Conservation (phyloP, 2,888 invertebrate genomes). For the Ephialtes manifestator region DNA sequence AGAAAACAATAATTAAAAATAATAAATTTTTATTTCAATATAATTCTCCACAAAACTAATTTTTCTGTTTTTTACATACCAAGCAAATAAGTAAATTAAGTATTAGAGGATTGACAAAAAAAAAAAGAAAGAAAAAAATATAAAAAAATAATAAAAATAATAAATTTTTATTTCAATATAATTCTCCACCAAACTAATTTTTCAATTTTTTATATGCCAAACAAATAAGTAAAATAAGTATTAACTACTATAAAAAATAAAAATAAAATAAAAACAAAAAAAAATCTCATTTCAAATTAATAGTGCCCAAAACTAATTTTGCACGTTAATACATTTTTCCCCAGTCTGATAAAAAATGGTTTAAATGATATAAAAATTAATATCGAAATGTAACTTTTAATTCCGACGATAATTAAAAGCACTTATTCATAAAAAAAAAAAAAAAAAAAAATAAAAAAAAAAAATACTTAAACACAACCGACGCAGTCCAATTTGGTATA, state of each 20-base stretch:
- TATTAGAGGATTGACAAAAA: not conserved
- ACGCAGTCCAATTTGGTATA: not conserved
- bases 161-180: not conserved
- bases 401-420: constrained; percentile 22
- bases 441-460: too few species aligned
- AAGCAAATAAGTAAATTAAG: not conserved
- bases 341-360: not conserved
- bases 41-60: too few species aligned
- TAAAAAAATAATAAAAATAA: not conserved
- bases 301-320: not conserved
- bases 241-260: too few species aligned
- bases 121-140: too few species aligned
- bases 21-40: too few species aligned
- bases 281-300: too few species aligned
- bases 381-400: not conserved
- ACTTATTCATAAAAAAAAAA: constrained; percentile 11
- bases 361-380: not conserved
- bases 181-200: too few species aligned
- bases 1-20: too few species aligned
- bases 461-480: constrained; percentile 15
- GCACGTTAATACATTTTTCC: constrained; percentile 6
- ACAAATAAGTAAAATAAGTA: constrained; percentile 4
- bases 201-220: too few species aligned
- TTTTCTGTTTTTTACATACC: too few species aligned
- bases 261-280: too few species aligned